Conservation (phyloP, 2,113 vertebrate species). For the Tor tambroides region DNA sequence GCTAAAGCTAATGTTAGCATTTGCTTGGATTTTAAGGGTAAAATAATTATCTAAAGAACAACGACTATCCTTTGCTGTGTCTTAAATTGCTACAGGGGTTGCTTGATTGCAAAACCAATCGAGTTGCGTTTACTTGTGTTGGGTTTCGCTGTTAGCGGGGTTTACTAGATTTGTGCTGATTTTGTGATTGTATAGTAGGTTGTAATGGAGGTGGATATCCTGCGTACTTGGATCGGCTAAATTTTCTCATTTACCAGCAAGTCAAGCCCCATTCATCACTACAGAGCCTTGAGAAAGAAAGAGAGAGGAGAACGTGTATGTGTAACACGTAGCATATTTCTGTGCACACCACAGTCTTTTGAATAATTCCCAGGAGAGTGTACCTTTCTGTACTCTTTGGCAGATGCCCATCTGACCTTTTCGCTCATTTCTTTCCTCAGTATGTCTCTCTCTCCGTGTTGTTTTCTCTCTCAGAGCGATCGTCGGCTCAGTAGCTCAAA, state of each 20-base stretch:
- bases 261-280: conserved; percentile 54
- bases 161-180: conserved; percentile 26
- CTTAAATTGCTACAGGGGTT: not conserved
- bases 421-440: not conserved
- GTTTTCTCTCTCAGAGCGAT: not conserved
- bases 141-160: not conserved
- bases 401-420: conserved; percentile 11
- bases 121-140: not conserved
- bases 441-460: not conserved
- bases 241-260: conserved; percentile 52
- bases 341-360: conserved; percentile 3
- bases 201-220: conserved; percentile 27
- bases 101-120: not conserved
- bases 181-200: conserved; percentile 11
- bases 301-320: conserved; percentile 2
- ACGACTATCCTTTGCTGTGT: not conserved
- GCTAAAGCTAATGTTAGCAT: too few relatives aligned
- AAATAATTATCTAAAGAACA: not conserved
- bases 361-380: not conserved
- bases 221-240: conserved; percentile 17
- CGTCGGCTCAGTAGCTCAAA: not conserved
- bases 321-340: not conserved
- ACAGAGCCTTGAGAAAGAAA: conserved; percentile 28
- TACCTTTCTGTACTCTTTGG: conserved; percentile 15
- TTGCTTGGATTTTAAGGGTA: not conserved